Evolutionary conservation across 2,797 vertebrate species (phyloP), one percentile per base, ranked within the genome.

Genomic region (Gorsachius magnificus): DNA sequence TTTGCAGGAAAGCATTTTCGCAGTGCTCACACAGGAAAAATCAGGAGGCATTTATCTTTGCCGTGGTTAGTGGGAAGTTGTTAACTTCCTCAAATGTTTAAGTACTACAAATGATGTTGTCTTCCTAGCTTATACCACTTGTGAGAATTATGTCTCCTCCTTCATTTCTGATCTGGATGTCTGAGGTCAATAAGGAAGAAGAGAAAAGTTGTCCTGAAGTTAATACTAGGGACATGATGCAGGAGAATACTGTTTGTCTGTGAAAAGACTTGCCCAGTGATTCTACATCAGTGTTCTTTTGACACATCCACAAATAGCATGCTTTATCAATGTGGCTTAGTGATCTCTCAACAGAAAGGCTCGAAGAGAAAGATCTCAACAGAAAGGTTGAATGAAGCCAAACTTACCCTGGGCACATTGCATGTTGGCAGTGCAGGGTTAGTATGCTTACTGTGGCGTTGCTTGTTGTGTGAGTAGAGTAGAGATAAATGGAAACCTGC

Each of bases 361-460:
- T 80, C 20, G 45, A 46, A 43, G 5, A 43, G 41, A 43, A 43
- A 43, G 41, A 7, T 77, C 48, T 74, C 64, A 48, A 46, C 41
- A 43, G 41, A 46, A 92, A 76, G 2, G 2, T 33, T 87, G 38
- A 76, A 51, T 3, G 1, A 80, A 89, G 46, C 16, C 26, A 10
- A 53, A 0, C 16, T 60, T 57, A 29, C 13, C 13, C 13, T 31
- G 54, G 28, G 15, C 20, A 20, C 4, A 0, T 60, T 68, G 18
- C 10, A 10, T 2, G 0, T 48, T 45, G 35, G 22, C 38, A 63
- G 10, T 17, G 28, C 28, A 48, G 45, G 15, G 18, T 46, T 66
- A 29, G 35, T 58, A 64, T 75, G 60, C 14, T 84, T 76, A 38
- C 28, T 53, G 26, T 41, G 12, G 26, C n/a, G 11, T 71, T 93